Percentiles rank a stretch among this genome's conserved stretches.
phyloP scores from a whole-genome alignment of 2,797 vertebrate species.

The Rachycentron canadum region DNA sequence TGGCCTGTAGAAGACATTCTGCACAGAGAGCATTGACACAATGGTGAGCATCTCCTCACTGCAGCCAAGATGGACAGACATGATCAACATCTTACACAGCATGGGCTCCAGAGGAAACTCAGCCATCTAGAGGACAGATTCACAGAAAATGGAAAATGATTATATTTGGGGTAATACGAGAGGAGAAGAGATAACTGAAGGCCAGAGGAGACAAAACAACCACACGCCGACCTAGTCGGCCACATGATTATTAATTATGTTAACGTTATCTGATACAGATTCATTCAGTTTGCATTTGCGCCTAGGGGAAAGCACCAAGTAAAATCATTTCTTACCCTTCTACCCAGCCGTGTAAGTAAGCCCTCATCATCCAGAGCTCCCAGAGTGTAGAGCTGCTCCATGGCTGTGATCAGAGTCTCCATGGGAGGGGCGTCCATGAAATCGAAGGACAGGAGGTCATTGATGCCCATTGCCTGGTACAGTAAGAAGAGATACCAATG shows the following conservation, averaged over 20 bases:
- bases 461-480: conserved; percentile 97
- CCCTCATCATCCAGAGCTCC: conserved; percentile 98
- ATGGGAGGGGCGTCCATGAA: conserved; percentile 99
- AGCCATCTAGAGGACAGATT: conserved; percentile 89
- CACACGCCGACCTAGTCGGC: background rate
- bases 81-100: conserved; percentile 99
- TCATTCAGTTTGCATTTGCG: background rate
- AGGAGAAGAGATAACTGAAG: no score
- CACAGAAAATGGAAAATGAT: background rate
- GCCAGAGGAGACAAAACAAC: background rate
- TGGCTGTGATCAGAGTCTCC: conserved; percentile 99
- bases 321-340: conserved; percentile 87
- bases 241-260: background rate
- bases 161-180: background rate
- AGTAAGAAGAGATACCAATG: background rate
- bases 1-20: conserved; percentile 98
- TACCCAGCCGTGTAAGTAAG: conserved; percentile 93
- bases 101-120: conserved; percentile 99
- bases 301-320: background rate
- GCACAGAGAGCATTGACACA: conserved; percentile 98
- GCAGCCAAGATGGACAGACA: conserved; percentile 98
- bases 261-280: background rate
- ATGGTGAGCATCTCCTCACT: conserved; percentile 99
- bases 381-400: conserved; percentile 98
- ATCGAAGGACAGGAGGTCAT: conserved; percentile 97